phyloP scores from a whole-genome alignment of 2,888 invertebrate genomes.

The Drosophila limbata region DNA sequence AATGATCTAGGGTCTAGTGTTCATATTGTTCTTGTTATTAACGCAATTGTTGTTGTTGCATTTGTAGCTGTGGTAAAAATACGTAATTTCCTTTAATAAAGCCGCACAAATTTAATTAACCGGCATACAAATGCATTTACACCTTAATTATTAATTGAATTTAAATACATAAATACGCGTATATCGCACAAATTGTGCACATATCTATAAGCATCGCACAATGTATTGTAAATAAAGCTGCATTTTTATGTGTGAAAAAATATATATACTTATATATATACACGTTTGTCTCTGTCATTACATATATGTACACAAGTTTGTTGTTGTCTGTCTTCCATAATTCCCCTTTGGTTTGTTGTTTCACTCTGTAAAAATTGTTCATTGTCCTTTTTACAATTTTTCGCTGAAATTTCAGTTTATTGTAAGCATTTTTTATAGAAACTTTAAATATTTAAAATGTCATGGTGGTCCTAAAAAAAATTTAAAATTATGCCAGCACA shows the following conservation, averaged over 20 bases:
- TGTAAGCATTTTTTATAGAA: constrained; percentile 14
- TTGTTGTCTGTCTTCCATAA: constrained; percentile 19
- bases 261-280: constrained; percentile 8
- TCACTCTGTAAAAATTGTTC: constrained; percentile 6
- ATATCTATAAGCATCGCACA: constrained; percentile 6
- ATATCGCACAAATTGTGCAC: constrained; percentile 46
- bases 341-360: constrained; percentile 13
- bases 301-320: constrained; percentile 6
- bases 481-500: constrained; percentile 19
- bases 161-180: constrained; percentile 63
- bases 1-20: constrained; percentile 39
- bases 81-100: constrained; percentile 81
- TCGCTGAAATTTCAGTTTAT: constrained; percentile 7
- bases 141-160: constrained; percentile 83
- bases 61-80: constrained; percentile 65
- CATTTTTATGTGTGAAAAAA: constrained; percentile 7
- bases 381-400: constrained; percentile 28
- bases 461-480: constrained; percentile 18
- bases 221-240: constrained; percentile 20
- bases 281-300: neutral
- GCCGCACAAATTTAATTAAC: constrained; percentile 83
- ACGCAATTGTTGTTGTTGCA: constrained; percentile 33
- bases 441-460: constrained; percentile 50
- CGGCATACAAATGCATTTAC: constrained; percentile 82
- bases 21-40: constrained; percentile 31